These are phyloP conservation scores for Dysmachus trigonus DNA, from an alignment of 2,888 invertebrate species.

Conservation along the genomic window DNA sequence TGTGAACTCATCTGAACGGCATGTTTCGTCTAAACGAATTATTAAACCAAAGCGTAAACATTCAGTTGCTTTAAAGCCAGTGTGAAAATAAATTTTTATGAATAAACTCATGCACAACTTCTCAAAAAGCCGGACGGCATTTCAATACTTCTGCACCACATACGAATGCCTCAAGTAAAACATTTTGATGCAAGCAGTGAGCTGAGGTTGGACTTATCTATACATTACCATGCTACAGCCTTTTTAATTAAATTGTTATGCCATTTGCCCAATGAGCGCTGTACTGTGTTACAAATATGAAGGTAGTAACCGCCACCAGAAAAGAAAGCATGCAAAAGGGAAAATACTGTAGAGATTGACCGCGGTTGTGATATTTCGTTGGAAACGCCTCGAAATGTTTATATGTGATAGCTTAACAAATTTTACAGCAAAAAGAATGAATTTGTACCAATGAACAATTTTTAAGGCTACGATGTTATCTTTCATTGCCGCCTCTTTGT, in stretches of 20 bases:
- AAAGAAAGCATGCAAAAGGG: neutral
- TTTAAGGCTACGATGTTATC: constrained; percentile 31
- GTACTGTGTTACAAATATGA: neutral
- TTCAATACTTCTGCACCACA: neutral
- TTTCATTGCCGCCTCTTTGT: neutral
- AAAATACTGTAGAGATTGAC: neutral
- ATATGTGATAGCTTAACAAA: neutral
- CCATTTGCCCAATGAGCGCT: neutral
- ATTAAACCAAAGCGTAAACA: constrained; percentile 24
- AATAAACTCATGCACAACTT: neutral
- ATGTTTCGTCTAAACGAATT: constrained; percentile 78
- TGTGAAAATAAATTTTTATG: neutral
- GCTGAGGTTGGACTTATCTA: neutral
- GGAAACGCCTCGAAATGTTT: neutral
- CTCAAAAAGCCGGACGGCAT: neutral
- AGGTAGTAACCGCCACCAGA: neutral
- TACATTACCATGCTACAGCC: neutral
- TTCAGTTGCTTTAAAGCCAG: constrained; percentile 41
- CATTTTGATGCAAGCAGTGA: neutral
- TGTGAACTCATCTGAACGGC: constrained; percentile 91
- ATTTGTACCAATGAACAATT: constrained; percentile 43
- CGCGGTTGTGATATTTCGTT: neutral
- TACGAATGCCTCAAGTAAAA: neutral
- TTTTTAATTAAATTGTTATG: neutral
- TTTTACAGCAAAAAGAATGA: neutral